Evolutionary conservation across 2,888 invertebrate genomes (phyloP), one percentile per base, ranked within the genome.

Genomic region (Malthinus flaveolus): DNA sequence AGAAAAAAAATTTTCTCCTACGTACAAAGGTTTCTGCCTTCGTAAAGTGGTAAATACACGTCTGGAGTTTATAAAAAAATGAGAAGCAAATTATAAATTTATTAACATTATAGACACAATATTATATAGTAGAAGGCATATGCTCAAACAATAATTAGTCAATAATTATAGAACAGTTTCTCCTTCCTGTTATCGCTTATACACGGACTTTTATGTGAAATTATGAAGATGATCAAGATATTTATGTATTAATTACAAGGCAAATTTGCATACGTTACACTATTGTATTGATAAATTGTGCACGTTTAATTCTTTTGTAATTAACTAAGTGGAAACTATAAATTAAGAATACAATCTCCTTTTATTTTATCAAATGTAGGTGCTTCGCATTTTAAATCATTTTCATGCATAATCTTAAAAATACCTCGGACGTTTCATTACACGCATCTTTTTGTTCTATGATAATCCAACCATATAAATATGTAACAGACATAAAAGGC

Each of bases 271-370:
- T 66, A 66, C 60, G 42, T 37, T 47, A 34, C 51, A 54, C 56
- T 56, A 61, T 57, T 57, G 57, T 66, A 66, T 65, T 66, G 66
- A 65, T 65, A 63, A 66, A 66, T 65, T 63, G 66, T 62, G 60
- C 49, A 61, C 64, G 63, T 66, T 66, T 66, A 66, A 65, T 65
- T 64, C 64, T 64, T 63, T 61, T 61, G 63, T 66, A 66, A 66
- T 66, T 66, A 66, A 61, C 66, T 65, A 65, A 66, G 65, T 66
- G 66, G 66, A 66, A 66, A 61, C 63, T 52, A 63, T 66, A 66
- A 66, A 66, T 66, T 65, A 66, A 61, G 61, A 61, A 63, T 59
- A 59, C 64, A 65, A 65, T 64, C 64, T 62, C 55, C 59, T 61
- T 60, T 34, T 34, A 51, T 10, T 51, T 64, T 66, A 66, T 66